Evolutionary conservation across 2,113 vertebrate species (phyloP), one percentile per base, ranked within the genome.

Genomic region (Anser brachyrhynchus): DNA sequence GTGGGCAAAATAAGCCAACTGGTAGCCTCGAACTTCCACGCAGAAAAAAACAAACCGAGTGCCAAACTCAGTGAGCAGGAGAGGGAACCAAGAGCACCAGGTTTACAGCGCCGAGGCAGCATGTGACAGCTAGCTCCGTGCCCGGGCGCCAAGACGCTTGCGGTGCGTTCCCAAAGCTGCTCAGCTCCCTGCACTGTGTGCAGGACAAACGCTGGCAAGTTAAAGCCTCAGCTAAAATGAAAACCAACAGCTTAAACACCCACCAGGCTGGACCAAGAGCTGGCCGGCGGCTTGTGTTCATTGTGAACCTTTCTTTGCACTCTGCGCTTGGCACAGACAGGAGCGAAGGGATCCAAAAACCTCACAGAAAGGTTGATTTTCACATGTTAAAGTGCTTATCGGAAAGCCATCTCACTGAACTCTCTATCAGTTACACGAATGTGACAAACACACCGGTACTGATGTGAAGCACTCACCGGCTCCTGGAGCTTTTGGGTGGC

Each of bases 81-180:
- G 54, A 55, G 44, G 90, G 85, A 83, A 26, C 43, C 37, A 41
- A 9, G 75, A 90, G 73, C 70, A 33, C 15, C 35, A 11, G 62
- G 72, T 85, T 78, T 35, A 43, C 66, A 0, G 10, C 6, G 67
- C 35, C 31, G 71, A 33, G 67, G 75, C 74, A 85, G 64, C 0
- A 3, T 33, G 78, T 9, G 10, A 75, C 57, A 3, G 1, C 65
- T 39, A 46, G 57, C 54, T 52, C 64, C 16, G 49, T 29, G 71
- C 78, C 59, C 3, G 0, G 55, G 26, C 71, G n/a, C 75, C 65
- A 54, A 18, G 80, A 29, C 1, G 2, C 12, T 55, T 43, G 28
- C 0, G 2, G 0, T 7, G 7, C 8, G 0, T 9, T 4, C n/a
- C 78, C 35, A 0, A 1, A 33, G 51, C 62, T 57, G 57, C 62